Evolutionary conservation across 2,888 invertebrate genomes (phyloP).

Genomic region (Amaurobius ferox): DNA sequence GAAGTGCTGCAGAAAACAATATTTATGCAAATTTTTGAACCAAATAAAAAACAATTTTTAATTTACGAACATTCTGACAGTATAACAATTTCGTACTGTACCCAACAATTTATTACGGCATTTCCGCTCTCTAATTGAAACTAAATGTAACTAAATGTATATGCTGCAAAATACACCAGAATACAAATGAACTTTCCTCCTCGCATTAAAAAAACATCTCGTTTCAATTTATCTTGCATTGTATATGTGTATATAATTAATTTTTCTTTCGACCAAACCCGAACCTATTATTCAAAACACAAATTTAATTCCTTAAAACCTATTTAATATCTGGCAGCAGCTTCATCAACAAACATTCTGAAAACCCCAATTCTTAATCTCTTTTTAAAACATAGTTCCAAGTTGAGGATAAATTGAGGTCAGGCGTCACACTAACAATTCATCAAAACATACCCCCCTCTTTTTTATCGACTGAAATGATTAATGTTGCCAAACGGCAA

Average conservation of each 20-base stretch:
- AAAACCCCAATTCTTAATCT: conserved; percentile 23
- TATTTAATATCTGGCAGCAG: conserved; percentile 6
- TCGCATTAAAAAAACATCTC: background rate
- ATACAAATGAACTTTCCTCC: background rate
- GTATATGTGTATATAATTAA: conserved; percentile 1
- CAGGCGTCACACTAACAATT: conserved; percentile 64
- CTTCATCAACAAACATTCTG: conserved; percentile 14
- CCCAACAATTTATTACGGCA: too few relatives aligned
- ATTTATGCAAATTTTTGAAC: too few relatives aligned
- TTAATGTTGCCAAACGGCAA: conserved; percentile 52
- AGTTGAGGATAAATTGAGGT: conserved; percentile 57
- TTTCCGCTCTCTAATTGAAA: background rate
- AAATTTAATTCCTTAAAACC: conserved; percentile 14
- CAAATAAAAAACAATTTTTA: too few relatives aligned
- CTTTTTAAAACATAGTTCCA: conserved; percentile 66
- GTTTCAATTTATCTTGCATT: background rate
- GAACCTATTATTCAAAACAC: conserved; percentile 14
- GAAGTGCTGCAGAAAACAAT: too few relatives aligned
- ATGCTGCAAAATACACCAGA: background rate
- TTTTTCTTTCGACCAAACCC: conserved; percentile 7
- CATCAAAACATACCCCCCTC: conserved; percentile 44
- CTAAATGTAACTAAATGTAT: background rate
- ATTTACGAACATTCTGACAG: too few relatives aligned
- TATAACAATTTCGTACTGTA: too few relatives aligned
- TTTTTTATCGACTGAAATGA: conserved; percentile 61